Evolutionary conservation across 1,140 invertebrate genomes (phyloP), one percentile per base, ranked within the genome.

Genomic region (Temnothorax nylanderi): DNA sequence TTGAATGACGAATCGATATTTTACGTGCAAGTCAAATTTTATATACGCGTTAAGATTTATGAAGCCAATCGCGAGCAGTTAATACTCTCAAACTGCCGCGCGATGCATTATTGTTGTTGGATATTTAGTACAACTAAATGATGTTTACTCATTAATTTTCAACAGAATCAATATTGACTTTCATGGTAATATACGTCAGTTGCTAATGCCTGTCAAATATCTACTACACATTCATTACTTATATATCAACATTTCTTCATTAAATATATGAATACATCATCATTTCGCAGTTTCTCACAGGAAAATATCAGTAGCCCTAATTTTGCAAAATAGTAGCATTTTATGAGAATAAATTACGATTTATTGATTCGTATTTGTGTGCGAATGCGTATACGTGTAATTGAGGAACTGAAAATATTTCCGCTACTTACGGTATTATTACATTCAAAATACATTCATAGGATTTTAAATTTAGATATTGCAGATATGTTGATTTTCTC

Each of bases 81-180:
- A 54, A 82, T 75, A 49, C 34, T 34, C 13, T 18, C 10, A 13
- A 72, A 47, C 74, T 60, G 13, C 18, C 26, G 18, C 13, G 32
- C 54, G 26, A 21, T 72, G 32, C 67, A 32, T 47, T 21, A 47
- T 41, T 77, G 32, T 41, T 81, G 37, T 47, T 72, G 54, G 7
- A 69, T 84, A 62, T 84, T 74, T 47, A 58, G 69, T 34, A 47
- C 10, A 60, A 82, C 51, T 60, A 56, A 71, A 72, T 26, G 11
- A 62, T 74, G 13, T 74, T 84, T 75, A 60, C 41, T 62, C 54
- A 75, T 75, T 47, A 84, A 84, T 84, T 84, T 75, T 16, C 26
- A 47, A 11, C 80, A 62, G 54, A 58, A 18, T 47, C 26, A 84
- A 84, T 84, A 84, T 84, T 84, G 80, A 75, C 41, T 37, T 47